Conservation (phyloP, 2,797 vertebrate species). For the Melopsittacus undulatus region DNA sequence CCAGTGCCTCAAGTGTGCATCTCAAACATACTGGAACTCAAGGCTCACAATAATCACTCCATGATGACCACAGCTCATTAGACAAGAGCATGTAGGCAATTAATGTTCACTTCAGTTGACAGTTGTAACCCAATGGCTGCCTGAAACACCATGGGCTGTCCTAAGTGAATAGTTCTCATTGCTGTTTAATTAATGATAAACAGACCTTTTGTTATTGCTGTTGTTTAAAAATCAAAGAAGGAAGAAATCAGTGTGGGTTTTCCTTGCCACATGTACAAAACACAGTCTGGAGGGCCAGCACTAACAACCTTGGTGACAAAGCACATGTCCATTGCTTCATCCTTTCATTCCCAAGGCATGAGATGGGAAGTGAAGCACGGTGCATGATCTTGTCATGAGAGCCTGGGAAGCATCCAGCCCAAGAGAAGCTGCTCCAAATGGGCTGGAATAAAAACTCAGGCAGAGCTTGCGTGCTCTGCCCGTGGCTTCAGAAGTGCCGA, state of each 20-base stretch:
- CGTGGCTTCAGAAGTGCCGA: not conserved
- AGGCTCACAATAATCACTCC: not conserved
- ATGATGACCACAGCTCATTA: not conserved
- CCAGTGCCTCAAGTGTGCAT: not conserved
- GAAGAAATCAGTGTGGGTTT: not conserved
- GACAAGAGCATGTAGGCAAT: not conserved
- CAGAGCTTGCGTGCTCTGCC: not conserved
- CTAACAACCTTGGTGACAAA: not conserved
- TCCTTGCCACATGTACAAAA: not conserved
- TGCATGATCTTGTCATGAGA: not conserved
- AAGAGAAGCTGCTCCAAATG: not conserved
- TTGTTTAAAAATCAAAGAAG: not conserved
- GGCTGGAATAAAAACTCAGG: not conserved
- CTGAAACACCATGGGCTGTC: not conserved
- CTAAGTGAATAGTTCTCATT: not conserved
- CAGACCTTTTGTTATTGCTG: not conserved
- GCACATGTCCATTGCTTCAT: not conserved
- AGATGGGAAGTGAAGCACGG: not conserved
- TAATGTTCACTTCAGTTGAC: not conserved
- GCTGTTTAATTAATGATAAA: conserved; percentile 13
- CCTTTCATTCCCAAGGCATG: not conserved
- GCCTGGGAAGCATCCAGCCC: not conserved
- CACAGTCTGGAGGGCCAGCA: not conserved
- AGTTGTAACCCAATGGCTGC: not conserved
- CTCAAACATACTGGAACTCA: not conserved